Evolutionary conservation across 1,140 invertebrate genomes (phyloP).

Genomic region (Cotesia typhae): DNA sequence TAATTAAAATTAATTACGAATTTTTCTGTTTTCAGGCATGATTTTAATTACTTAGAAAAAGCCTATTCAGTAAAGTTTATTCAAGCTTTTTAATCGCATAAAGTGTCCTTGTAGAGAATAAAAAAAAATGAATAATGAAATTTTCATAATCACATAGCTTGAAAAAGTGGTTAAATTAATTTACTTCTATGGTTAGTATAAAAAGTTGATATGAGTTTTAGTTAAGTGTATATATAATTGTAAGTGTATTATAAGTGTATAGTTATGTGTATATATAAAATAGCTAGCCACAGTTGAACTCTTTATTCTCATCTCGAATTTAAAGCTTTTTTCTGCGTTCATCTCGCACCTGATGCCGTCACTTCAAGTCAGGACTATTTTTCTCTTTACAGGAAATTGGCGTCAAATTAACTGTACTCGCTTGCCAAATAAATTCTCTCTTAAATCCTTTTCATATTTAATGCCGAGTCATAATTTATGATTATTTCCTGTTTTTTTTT

Average conservation of each 20-base stretch:
- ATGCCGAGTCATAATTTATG: conserved; percentile 2
- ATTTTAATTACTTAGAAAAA: not conserved
- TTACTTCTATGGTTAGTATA: not conserved
- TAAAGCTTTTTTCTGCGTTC: conserved; percentile 13
- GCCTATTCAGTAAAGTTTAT: conserved; percentile 2
- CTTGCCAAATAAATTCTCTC: conserved; percentile 15
- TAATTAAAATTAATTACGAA: not conserved
- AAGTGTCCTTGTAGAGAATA: not conserved
- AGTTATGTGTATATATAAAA: no score
- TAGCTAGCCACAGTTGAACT: not conserved
- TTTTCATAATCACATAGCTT: not conserved
- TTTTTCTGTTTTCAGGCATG: conserved; percentile 1
- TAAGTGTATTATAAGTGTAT: no score
- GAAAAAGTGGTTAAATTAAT: conserved; percentile 13
- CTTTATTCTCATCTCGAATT: conserved; percentile 8
- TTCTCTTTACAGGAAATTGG: not conserved
- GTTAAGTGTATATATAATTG: no score
- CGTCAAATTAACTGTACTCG: not conserved
- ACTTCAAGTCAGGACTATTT: not conserved
- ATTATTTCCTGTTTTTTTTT: not conserved
- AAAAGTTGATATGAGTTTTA: not conserved
- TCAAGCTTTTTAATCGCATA: not conserved
- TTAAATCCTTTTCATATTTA: conserved; percentile 10
- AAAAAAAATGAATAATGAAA: conserved; percentile 10
- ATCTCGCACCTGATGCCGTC: conserved; percentile 16